Conservation (phyloP, 2,113 vertebrate genomes). For the Australoheros scitulus region DNA sequence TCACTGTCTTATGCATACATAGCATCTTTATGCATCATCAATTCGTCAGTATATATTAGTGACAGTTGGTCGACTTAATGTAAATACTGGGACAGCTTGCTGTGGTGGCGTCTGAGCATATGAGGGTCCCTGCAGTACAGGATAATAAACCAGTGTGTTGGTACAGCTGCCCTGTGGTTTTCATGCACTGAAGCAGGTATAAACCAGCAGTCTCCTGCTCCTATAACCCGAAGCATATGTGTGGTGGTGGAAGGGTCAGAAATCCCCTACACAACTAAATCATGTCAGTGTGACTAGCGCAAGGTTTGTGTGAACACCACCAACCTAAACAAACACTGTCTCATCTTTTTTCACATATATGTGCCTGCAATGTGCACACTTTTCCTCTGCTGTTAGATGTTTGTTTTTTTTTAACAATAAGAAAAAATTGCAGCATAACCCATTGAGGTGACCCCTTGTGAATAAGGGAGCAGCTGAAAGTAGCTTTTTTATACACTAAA, state of each 20-base stretch:
- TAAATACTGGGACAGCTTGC: slow-evolving; percentile 28
- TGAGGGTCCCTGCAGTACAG: slow-evolving; percentile 7
- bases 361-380: not conserved
- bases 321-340: slow-evolving; percentile 42
- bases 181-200: slow-evolving; percentile 40
- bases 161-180: slow-evolving; percentile 59
- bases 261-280: slow-evolving; percentile 46
- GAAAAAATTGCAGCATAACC: not conserved
- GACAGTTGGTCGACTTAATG: slow-evolving; percentile 37
- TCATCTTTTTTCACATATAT: slow-evolving; percentile 12
- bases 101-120: slow-evolving; percentile 19
- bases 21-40: not conserved
- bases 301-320: slow-evolving; percentile 37
- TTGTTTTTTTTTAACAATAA: not conserved
- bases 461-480: not conserved
- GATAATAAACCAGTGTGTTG: slow-evolving; percentile 51
- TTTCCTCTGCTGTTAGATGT: not conserved
- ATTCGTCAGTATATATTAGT: slow-evolving; percentile 7
- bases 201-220: slow-evolving; percentile 55
- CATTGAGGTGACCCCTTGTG: not conserved
- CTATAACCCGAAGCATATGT: slow-evolving; percentile 70
- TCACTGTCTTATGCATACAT: not conserved
- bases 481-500: too few relatives aligned
- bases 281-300: slow-evolving; percentile 45
- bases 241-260: slow-evolving; percentile 40